phyloP scores from a whole-genome alignment of 2,113 vertebrate genomes.

The Lycaon pictus region DNA sequence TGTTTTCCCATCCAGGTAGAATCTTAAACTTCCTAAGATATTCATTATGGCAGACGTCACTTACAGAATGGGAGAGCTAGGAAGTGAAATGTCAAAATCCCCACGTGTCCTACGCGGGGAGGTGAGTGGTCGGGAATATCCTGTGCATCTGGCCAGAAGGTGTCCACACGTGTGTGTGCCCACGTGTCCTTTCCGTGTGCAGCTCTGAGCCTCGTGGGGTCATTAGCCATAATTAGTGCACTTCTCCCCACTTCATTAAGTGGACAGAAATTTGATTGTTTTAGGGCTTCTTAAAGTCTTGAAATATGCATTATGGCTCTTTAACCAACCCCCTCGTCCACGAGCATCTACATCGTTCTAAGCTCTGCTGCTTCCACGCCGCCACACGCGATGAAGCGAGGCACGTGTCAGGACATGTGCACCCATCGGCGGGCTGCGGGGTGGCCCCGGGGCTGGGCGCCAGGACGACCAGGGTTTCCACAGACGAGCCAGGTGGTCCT shows the following conservation, averaged over 20 bases:
- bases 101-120: not conserved
- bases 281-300: rapidly evolving
- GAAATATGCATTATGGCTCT: rapidly evolving
- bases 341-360: rapidly evolving
- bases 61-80: too few relatives aligned
- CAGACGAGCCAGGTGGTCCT: too few relatives aligned
- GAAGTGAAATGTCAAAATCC: not conserved
- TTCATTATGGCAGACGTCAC: not conserved
- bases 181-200: rapidly evolving
- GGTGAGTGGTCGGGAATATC: not conserved
- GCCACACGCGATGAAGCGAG: rapidly evolving
- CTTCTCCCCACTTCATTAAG: rapidly evolving
- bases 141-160: rapidly evolving
- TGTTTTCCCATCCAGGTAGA: constrained; percentile 96
- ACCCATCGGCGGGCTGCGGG: too few relatives aligned
- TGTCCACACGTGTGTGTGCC: not conserved
- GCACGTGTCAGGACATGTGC: rapidly evolving
- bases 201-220: rapidly evolving
- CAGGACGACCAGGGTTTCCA: too few relatives aligned
- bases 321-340: rapidly evolving
- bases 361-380: not conserved
- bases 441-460: too few relatives aligned
- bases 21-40: rapidly evolving
- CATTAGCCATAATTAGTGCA: rapidly evolving
- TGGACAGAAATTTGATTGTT: not conserved